These are phyloP conservation scores for Tamias sibiricus DNA, from an alignment of 2,113 vertebrate genomes.

Conservation along the genomic window DNA sequence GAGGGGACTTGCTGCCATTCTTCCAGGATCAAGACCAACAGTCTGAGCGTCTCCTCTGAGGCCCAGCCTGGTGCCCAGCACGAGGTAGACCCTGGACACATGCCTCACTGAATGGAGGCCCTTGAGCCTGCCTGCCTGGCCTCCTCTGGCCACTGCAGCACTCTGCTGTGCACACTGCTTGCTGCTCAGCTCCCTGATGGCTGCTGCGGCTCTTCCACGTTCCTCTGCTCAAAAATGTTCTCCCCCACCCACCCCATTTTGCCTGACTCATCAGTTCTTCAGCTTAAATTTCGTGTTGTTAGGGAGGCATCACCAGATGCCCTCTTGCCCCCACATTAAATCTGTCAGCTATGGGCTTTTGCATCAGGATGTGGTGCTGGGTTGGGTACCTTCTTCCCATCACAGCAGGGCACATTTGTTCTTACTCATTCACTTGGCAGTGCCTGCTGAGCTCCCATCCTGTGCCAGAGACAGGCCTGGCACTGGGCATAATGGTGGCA, in stretches of 20 bases:
- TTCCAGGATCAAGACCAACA: background rate
- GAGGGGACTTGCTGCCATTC: too few relatives aligned
- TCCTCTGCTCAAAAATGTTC: background rate
- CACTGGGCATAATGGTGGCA: fast-evolving
- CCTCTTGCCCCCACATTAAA: background rate
- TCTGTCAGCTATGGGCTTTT: fast-evolving
- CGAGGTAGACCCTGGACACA: fast-evolving
- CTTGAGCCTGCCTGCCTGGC: background rate
- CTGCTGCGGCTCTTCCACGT: background rate
- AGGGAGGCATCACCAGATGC: background rate
- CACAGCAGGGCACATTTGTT: background rate
- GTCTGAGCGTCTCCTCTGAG: background rate
- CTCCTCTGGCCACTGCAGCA: background rate
- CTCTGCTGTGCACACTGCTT: background rate
- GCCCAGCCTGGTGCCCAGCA: background rate
- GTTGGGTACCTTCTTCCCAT: background rate
- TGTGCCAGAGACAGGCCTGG: fast-evolving
- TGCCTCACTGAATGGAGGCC: too few relatives aligned
- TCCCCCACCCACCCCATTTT: background rate
- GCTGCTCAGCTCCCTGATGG: fast-evolving
- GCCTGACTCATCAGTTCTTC: too few relatives aligned
- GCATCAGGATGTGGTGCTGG: fast-evolving
- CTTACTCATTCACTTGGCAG: fast-evolving
- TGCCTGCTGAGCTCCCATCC: background rate
- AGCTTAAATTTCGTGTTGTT: background rate